Evolutionary conservation across 2,113 vertebrate species (phyloP).

Genomic region (Dipodomys spectabilis): DNA sequence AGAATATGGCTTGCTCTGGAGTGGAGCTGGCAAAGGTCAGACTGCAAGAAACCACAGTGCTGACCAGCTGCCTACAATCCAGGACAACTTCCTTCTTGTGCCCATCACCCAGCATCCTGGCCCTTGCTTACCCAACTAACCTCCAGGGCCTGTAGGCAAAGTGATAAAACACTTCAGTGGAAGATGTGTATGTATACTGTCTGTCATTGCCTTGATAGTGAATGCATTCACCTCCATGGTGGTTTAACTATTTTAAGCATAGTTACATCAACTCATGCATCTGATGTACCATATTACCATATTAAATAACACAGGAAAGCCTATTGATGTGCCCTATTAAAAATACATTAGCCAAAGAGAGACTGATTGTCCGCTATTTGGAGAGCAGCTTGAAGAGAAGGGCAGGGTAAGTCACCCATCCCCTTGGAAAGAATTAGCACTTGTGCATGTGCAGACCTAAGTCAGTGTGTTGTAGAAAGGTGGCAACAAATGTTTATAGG

Average conservation of each 20-base stretch:
- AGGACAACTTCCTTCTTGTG: rapidly evolving
- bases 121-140: rapidly evolving
- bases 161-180: not conserved
- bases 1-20: not conserved
- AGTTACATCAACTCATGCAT: slow-evolving; percentile 30
- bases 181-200: not conserved
- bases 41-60: not conserved
- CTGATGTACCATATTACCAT: slow-evolving; percentile 20
- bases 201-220: slow-evolving; percentile 14
- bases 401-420: not conserved
- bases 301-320: slow-evolving; percentile 15
- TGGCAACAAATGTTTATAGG: not conserved
- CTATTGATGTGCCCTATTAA: slow-evolving; percentile 38
- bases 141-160: not conserved
- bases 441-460: not conserved
- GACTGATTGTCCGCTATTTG: slow-evolving; percentile 16
- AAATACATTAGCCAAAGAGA: slow-evolving; percentile 57
- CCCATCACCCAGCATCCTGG: rapidly evolving
- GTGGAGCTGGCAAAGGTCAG: not conserved
- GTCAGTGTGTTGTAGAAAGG: not conserved
- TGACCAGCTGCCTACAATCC: rapidly evolving
- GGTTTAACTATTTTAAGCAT: slow-evolving; percentile 50
- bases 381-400: slow-evolving; percentile 21
- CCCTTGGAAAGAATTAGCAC: not conserved
- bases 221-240: not conserved